phyloP scores from a whole-genome alignment of 2,888 invertebrate genomes.

The Desoria tigrina region DNA sequence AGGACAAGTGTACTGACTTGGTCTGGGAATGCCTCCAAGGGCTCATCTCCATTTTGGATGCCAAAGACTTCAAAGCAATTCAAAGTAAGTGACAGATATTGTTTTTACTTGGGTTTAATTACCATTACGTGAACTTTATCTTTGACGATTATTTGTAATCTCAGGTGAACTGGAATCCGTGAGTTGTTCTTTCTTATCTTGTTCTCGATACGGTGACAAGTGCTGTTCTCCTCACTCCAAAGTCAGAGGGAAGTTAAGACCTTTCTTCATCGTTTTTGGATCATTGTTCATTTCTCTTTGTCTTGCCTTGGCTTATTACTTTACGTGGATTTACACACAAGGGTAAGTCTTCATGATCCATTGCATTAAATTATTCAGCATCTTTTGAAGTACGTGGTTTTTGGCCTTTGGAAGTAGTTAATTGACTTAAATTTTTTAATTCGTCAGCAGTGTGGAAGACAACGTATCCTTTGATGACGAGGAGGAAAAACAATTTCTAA shows the following conservation, averaged over 20 bases:
- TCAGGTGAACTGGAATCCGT: constrained; percentile 52
- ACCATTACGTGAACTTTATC: background rate
- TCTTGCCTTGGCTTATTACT: constrained; percentile 53
- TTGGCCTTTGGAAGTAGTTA: too few relatives aligned
- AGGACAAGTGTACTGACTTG: constrained; percentile 50
- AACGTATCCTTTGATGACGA: constrained; percentile 34
- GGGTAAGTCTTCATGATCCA: too few relatives aligned
- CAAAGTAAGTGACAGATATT: too few relatives aligned
- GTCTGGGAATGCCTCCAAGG: constrained; percentile 53
- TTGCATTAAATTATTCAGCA: too few relatives aligned
- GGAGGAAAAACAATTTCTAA: constrained; percentile 19
- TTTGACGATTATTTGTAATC: too few relatives aligned
- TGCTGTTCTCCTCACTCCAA: constrained; percentile 47
- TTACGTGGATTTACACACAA: constrained; percentile 54
- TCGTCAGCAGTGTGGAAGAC: constrained; percentile 22
- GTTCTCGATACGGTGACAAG: constrained; percentile 52
- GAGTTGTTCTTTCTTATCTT: constrained; percentile 53
- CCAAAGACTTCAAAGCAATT: constrained; percentile 52
- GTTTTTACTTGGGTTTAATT: too few relatives aligned
- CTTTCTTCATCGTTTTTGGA: constrained; percentile 53
- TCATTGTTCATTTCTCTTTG: constrained; percentile 52
- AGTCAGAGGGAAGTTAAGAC: constrained; percentile 47
- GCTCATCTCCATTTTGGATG: constrained; percentile 52
- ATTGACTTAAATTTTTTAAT: too few relatives aligned
- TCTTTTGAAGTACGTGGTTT: too few relatives aligned